Percentiles rank a stretch among this genome's conserved stretches.
phyloP scores from a whole-genome alignment of 2,113 vertebrate species.

The Capra hircus region DNA sequence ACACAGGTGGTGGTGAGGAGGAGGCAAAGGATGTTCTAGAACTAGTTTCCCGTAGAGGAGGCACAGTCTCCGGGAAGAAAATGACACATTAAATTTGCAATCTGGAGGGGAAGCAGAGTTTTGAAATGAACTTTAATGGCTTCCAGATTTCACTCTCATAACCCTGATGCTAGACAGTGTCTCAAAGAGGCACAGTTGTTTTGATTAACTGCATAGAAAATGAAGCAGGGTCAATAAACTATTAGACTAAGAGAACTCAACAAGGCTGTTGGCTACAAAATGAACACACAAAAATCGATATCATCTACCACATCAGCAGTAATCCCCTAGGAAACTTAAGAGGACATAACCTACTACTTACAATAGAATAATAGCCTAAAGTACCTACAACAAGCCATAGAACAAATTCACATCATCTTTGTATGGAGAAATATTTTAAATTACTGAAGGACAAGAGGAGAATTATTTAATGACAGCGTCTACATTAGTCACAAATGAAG shows the following conservation, averaged over 20 bases:
- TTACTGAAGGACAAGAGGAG: not conserved
- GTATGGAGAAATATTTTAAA: not conserved
- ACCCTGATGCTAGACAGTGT: not conserved
- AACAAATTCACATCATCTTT: not conserved
- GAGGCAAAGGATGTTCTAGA: not conserved
- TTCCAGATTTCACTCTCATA: not conserved
- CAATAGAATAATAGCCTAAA: not conserved
- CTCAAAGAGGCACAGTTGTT: not conserved
- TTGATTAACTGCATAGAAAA: not conserved
- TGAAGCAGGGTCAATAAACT: not conserved
- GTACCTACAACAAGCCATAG: not conserved
- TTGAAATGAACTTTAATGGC: not conserved
- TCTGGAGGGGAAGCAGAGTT: not conserved
- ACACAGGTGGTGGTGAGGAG: not conserved
- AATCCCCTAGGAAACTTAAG: not conserved
- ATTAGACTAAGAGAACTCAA: not conserved
- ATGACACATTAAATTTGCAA: not conserved
- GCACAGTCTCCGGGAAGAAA: not conserved
- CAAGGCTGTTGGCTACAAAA: not conserved
- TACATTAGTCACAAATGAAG: not conserved
- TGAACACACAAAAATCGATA: not conserved
- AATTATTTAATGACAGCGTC: not conserved
- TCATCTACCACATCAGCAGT: not conserved
- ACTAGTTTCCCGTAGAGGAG: not conserved
- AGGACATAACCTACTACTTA: not conserved